Percentiles rank a stretch among this genome's conserved stretches.
Evolutionary conservation across 2,797 vertebrate genomes (phyloP).

Genomic region (Microtus agrestis): DNA sequence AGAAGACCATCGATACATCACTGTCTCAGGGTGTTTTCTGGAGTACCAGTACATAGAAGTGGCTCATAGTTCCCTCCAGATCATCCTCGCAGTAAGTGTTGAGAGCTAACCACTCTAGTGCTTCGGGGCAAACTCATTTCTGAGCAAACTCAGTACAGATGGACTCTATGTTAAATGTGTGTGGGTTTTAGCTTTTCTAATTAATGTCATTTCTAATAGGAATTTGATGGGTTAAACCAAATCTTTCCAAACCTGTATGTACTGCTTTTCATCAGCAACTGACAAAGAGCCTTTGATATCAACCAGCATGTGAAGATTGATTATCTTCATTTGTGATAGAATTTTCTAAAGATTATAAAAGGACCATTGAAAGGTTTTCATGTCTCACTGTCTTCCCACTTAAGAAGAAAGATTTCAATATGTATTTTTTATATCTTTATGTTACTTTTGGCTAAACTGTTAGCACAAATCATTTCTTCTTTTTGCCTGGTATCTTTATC

Average conservation of each 20-base stretch:
- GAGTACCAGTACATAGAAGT: slow-evolving; percentile 99
- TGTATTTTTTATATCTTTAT: not conserved
- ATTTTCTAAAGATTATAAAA: not conserved
- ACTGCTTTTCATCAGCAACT: not conserved
- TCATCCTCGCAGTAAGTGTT: slow-evolving; percentile 98
- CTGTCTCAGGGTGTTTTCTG: slow-evolving; percentile 96
- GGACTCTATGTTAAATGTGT: not conserved
- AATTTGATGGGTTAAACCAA: not conserved
- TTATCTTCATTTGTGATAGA: slow-evolving; percentile 8
- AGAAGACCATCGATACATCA: slow-evolving; percentile 98
- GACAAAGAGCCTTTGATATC: not conserved
- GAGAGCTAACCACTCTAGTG: not conserved
- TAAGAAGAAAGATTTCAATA: not conserved
- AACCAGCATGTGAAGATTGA: not conserved
- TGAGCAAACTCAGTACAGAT: not conserved
- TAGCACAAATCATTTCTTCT: not conserved
- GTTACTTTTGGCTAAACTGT: not conserved
- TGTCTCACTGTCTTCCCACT: not conserved
- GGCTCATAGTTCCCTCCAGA: slow-evolving; percentile 98
- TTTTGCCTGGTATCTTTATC: not conserved
- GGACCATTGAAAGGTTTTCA: not conserved
- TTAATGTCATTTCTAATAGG: not conserved
- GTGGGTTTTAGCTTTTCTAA: not conserved
- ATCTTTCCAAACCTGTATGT: not conserved
- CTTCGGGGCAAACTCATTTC: not conserved